These are phyloP conservation scores for Mesocentrotus franciscanus DNA, from an alignment of 53 echinoderm and acorn worm species.

Conservation along the genomic window DNA sequence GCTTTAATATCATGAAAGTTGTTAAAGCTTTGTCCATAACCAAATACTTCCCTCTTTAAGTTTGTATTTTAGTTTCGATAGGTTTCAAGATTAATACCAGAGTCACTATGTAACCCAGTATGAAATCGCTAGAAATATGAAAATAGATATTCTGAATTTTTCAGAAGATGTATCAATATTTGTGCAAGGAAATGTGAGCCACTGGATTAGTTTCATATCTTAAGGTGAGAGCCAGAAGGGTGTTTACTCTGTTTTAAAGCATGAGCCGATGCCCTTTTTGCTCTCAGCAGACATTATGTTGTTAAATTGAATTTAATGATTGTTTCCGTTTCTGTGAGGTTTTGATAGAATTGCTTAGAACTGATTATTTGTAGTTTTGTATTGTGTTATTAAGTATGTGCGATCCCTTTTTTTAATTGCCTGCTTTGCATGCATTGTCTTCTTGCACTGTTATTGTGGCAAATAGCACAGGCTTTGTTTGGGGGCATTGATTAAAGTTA, in stretches of 20 bases:
- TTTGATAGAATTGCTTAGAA: not conserved
- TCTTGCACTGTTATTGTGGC: not conserved
- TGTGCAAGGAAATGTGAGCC: no score
- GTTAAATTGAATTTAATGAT: not conserved
- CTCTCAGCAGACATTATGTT: not conserved
- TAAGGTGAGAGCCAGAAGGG: no score
- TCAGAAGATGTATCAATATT: not conserved
- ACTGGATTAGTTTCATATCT: not conserved
- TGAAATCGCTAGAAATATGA: not conserved
- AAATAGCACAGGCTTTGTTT: not conserved
- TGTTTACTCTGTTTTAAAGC: no score
- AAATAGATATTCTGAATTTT: not conserved
- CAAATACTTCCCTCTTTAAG: not conserved
- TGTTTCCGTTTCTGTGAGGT: slow-evolving; percentile 4
- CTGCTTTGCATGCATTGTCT: not conserved
- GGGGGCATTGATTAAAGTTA: no score
- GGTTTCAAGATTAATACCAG: not conserved
- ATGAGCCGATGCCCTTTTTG: no score
- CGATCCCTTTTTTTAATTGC: not conserved
- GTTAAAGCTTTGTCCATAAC: no score
- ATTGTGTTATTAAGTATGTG: not conserved
- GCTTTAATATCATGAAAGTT: no score
- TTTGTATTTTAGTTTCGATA: not conserved
- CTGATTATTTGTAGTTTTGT: not conserved
- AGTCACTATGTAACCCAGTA: not conserved